phyloP scores from a whole-genome alignment of 2,113 vertebrate species.

The Pygathrix nemaeus region DNA sequence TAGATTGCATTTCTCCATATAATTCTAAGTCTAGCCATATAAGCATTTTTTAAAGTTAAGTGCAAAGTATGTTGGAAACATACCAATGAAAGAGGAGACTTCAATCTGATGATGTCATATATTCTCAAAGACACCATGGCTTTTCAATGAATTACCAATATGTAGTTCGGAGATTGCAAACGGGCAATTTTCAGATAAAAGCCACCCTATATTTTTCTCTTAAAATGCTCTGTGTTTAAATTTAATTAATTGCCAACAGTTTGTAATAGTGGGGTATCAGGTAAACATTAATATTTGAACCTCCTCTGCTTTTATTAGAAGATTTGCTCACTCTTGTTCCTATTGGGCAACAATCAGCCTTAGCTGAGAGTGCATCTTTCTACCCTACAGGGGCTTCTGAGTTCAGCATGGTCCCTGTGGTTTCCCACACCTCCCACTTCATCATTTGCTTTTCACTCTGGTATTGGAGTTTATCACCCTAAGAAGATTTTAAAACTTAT shows the following conservation, averaged over 20 bases:
- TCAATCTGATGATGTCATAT: rapidly evolving
- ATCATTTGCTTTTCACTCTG: neutral
- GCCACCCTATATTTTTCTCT: neutral
- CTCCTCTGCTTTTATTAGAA: neutral
- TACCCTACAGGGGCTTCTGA: rapidly evolving
- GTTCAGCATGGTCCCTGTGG: rapidly evolving
- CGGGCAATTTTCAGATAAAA: neutral
- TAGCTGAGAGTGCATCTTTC: rapidly evolving
- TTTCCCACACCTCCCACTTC: neutral
- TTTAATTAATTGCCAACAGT: no score
- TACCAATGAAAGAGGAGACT: neutral
- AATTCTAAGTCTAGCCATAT: neutral
- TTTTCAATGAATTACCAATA: neutral
- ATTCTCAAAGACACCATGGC: neutral
- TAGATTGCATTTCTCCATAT: neutral
- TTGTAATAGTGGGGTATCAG: neutral
- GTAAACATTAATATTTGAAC: neutral
- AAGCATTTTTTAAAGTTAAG: neutral
- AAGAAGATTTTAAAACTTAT: neutral
- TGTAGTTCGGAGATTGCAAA: neutral
- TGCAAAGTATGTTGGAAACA: neutral
- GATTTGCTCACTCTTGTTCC: neutral
- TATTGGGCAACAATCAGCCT: neutral
- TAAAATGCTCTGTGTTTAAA: neutral
- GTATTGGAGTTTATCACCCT: neutral